Conservation (phyloP, 2,113 vertebrate genomes). For the Xiphorhynchus elegans region DNA sequence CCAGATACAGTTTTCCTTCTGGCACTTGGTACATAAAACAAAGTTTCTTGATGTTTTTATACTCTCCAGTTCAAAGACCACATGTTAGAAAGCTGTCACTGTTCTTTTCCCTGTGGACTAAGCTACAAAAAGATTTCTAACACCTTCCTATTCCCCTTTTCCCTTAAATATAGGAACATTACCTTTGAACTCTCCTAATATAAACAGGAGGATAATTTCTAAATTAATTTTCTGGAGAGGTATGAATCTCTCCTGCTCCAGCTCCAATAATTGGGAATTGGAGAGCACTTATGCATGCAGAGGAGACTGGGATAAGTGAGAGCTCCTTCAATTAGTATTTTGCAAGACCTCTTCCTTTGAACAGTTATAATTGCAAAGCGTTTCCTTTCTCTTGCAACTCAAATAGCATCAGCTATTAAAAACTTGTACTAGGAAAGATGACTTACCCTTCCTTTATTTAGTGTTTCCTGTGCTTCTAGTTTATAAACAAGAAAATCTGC, state of each 20-base stretch:
- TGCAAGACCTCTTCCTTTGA: slow-evolving; percentile 1
- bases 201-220: not conserved
- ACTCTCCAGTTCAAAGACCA: slow-evolving; percentile 1
- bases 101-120: not conserved
- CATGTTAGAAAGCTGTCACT: not conserved
- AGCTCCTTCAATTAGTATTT: slow-evolving; percentile 21
- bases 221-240: slow-evolving; percentile 25
- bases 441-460: slow-evolving; percentile 98
- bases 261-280: not conserved
- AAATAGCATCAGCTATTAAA: not conserved
- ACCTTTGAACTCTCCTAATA: not conserved
- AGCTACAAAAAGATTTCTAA: not conserved
- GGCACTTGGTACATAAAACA: not conserved
- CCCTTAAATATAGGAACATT: not conserved
- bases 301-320: not conserved
- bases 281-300: not conserved
- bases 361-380: not conserved
- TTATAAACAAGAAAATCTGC: slow-evolving; percentile 96
- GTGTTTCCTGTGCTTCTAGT: slow-evolving; percentile 91
- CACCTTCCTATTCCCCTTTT: not conserved
- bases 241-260: not conserved
- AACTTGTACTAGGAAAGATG: not conserved
- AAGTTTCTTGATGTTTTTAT: slow-evolving; percentile 16
- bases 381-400: not conserved
- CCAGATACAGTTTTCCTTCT: not conserved